phyloP scores from a whole-genome alignment of 2,797 vertebrate genomes.

The Sciurus carolinensis region DNA sequence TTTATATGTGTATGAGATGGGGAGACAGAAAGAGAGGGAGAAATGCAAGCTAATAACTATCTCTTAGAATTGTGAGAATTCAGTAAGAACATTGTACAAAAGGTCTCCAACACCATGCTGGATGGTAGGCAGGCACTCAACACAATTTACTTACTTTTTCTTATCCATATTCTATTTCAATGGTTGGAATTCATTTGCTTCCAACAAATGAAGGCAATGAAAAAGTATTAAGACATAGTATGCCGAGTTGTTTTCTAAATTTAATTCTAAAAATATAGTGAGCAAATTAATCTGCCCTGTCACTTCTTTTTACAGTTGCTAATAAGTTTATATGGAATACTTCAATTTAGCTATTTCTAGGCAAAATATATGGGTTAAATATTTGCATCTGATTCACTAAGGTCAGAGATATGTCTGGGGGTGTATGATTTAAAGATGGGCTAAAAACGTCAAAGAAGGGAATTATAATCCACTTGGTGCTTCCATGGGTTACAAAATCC shows the following conservation, averaged over 20 bases:
- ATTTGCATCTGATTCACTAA: conserved; percentile 36
- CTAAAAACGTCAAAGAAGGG: conserved; percentile 37
- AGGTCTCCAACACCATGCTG: background rate
- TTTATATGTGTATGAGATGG: too few relatives aligned
- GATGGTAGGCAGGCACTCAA: background rate
- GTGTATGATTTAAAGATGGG: background rate
- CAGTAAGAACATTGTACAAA: background rate
- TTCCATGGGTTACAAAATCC: background rate
- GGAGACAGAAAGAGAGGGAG: background rate
- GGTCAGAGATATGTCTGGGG: background rate
- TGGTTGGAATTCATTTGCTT: conserved; percentile 56
- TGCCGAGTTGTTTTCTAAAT: conserved; percentile 17
- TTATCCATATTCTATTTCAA: background rate
- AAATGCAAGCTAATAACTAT: conserved; percentile 20
- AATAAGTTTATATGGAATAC: background rate
- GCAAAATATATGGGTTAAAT: conserved; percentile 6
- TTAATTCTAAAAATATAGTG: conserved; percentile 11
- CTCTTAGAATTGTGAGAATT: conserved; percentile 1
- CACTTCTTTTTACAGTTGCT: conserved; percentile 1
- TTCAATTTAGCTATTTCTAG: background rate
- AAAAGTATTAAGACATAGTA: background rate
- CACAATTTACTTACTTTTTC: conserved; percentile 9
- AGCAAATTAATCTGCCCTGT: background rate
- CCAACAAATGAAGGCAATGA: conserved; percentile 37
- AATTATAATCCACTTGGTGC: background rate